Evolutionary conservation across 2,113 vertebrate genomes (phyloP).

Genomic region (Notarius quadriscutis): DNA sequence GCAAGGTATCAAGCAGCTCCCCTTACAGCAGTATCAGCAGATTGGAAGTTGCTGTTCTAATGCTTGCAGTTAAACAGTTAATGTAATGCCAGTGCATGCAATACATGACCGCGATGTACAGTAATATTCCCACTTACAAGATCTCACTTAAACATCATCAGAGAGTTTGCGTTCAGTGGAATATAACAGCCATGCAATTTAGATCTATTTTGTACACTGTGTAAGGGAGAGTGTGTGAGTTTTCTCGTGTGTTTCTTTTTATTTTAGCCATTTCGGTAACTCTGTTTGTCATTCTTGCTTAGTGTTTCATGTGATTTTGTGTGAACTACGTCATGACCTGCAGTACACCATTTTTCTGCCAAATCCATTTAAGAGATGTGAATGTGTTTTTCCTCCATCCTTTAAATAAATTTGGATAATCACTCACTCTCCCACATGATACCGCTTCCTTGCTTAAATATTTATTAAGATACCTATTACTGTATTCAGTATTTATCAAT

Average conservation of each 20-base stretch:
- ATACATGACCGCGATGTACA: neutral
- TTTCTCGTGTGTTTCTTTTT: neutral
- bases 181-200: neutral
- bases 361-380: neutral
- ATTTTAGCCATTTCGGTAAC: neutral
- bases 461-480: constrained; percentile 91
- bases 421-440: constrained; percentile 1
- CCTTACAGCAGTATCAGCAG: neutral
- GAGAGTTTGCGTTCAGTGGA: neutral
- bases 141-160: neutral
- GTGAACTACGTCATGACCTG: too few species aligned
- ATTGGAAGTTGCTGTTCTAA: neutral
- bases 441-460: constrained; percentile 82
- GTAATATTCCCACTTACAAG: neutral
- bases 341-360: too few species aligned
- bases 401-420: constrained; percentile 21
- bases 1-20: neutral
- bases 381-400: constrained; percentile 28
- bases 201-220: neutral
- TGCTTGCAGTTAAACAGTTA: neutral
- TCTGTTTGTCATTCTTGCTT: neutral
- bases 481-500: constrained; percentile 99
- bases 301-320: constrained; percentile 6
- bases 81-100: neutral
- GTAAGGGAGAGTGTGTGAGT: neutral